phyloP scores from a whole-genome alignment of 1,140 invertebrate genomes.

The Dufourea novaeangliae region DNA sequence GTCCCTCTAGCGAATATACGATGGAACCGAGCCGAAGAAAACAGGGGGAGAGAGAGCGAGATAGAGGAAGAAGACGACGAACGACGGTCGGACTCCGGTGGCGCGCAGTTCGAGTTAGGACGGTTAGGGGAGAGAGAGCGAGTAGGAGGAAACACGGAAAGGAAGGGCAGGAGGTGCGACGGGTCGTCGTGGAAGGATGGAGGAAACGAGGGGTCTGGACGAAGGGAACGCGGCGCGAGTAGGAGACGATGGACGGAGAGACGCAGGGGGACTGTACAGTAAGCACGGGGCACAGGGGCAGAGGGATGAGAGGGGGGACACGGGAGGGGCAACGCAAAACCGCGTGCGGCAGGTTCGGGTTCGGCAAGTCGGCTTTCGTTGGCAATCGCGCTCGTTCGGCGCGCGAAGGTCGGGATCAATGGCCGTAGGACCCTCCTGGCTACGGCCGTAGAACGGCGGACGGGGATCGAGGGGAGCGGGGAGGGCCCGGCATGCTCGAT shows the following conservation, averaged over 20 bases:
- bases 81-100: no score
- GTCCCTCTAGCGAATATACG: conserved; percentile 61
- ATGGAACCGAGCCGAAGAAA: background rate
- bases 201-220: conserved; percentile 51
- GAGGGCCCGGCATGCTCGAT: conserved; percentile 49
- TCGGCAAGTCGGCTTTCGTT: conserved; percentile 77
- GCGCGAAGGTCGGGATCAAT: conserved; percentile 82
- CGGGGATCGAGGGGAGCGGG: conserved; percentile 31
- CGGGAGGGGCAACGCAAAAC: conserved; percentile 43
- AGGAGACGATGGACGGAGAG: background rate
- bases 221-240: conserved; percentile 25
- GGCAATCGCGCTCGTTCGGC: conserved; percentile 80
- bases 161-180: conserved; percentile 58
- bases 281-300: background rate
- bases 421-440: conserved; percentile 80
- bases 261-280: no score
- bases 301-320: conserved; percentile 10
- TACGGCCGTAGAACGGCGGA: conserved; percentile 36
- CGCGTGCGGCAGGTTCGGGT: conserved; percentile 69
- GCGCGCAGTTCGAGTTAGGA: no score
- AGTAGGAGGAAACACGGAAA: conserved; percentile 57
- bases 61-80: background rate
- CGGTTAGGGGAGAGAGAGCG: conserved; percentile 41
- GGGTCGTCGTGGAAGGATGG: conserved; percentile 52
- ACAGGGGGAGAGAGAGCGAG: background rate